These are phyloP conservation scores for Herpetotheres cachinnans DNA, from an alignment of 2,113 vertebrate species.

Conservation along the genomic window DNA sequence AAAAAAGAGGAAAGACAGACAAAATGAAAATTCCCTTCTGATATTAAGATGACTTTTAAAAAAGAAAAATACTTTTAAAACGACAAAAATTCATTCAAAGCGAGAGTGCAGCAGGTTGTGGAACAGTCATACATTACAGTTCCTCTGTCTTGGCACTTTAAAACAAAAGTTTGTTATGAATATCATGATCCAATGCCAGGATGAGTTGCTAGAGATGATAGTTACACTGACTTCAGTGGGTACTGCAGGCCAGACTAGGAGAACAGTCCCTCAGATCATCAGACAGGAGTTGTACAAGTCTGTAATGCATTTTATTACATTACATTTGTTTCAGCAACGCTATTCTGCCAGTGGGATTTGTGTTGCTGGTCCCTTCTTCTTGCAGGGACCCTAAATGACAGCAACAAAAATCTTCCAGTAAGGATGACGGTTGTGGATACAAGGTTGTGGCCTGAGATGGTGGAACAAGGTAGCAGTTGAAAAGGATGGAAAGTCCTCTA, in stretches of 20 bases:
- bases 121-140: not conserved
- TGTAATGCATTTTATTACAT: not conserved
- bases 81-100: not conserved
- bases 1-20: not conserved
- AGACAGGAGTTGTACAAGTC: not conserved
- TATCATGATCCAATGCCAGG: not conserved
- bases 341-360: not conserved
- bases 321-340: not conserved
- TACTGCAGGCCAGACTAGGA: not conserved
- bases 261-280: not conserved
- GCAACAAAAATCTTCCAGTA: not conserved
- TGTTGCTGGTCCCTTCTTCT: not conserved
- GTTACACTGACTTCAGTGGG: not conserved
- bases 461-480: not conserved
- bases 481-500: not conserved
- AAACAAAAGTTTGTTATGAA: not conserved
- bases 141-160: not conserved
- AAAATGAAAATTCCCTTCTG: not conserved
- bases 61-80: not conserved
- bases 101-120: not conserved
- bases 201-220: not conserved
- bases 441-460: not conserved
- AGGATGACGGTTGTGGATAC: not conserved
- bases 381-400: not conserved
- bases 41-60: not conserved